Conservation (phyloP, 92 coral and sea anemone genomes). For the Palythoa grandis region DNA sequence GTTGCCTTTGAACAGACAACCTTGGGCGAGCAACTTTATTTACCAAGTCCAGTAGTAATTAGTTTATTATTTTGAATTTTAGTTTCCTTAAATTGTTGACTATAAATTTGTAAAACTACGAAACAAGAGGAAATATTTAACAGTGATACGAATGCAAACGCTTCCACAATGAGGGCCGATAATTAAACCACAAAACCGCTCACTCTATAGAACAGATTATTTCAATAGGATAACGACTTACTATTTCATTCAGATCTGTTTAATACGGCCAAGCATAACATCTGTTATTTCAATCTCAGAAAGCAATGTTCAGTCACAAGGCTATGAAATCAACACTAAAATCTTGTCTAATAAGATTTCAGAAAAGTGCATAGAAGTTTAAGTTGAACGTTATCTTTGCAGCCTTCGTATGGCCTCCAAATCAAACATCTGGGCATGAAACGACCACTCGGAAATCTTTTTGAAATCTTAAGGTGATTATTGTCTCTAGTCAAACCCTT, state of each 20-base stretch:
- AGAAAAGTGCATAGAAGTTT: neutral
- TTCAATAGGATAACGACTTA: neutral
- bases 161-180: neutral
- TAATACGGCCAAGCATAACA: slow-evolving; percentile 7
- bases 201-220: slow-evolving; percentile 16
- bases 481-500: neutral
- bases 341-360: slow-evolving; percentile 26
- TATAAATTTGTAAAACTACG: neutral
- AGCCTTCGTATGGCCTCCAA: slow-evolving; percentile 7
- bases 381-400: slow-evolving; percentile 4
- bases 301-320: neutral
- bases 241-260: neutral
- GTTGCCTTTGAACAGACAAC: neutral
- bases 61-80: neutral
- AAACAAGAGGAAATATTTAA: neutral
- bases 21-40: neutral
- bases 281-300: neutral
- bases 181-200: slow-evolving; percentile 17
- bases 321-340: neutral
- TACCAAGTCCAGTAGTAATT: neutral
- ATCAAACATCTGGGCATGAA: slow-evolving; percentile 27
- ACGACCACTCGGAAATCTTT: neutral
- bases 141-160: neutral
- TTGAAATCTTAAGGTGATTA: slow-evolving; percentile 32
- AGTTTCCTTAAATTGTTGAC: neutral